These are phyloP conservation scores for Stenichneumon culpator DNA, from an alignment of 2,888 invertebrate species.

Conservation along the genomic window DNA sequence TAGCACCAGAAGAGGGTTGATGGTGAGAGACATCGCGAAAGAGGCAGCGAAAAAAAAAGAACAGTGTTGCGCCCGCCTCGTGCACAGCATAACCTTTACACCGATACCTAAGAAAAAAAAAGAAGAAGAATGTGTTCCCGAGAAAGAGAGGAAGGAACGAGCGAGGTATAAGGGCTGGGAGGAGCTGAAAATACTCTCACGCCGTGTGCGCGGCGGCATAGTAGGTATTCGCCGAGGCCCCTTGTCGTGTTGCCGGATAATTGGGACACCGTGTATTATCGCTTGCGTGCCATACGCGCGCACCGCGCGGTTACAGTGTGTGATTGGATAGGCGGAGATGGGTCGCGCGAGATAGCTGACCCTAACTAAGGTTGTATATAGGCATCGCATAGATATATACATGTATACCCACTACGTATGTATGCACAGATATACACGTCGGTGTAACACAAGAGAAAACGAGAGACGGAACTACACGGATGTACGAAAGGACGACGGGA, in stretches of 20 bases:
- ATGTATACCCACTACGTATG: not conserved
- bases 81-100: conserved; percentile 21
- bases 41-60: conserved; percentile 58
- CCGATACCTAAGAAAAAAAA: conserved; percentile 2
- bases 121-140: conserved; percentile 32
- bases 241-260: conserved; percentile 83
- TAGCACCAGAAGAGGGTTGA: conserved; percentile 25
- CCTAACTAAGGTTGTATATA: conserved; percentile 81
- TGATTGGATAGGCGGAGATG: conserved; percentile 85
- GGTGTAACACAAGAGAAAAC: not conserved
- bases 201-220: conserved; percentile 68
- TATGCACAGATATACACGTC: not conserved
- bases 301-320: conserved; percentile 78
- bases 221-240: conserved; percentile 65
- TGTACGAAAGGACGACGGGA: conserved; percentile 21
- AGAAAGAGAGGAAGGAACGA: conserved; percentile 33
- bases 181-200: conserved; percentile 82
- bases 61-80: conserved; percentile 53
- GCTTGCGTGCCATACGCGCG: conserved; percentile 83
- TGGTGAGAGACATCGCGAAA: conserved; percentile 61
- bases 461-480: conserved; percentile 32
- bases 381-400: not conserved
- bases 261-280: conserved; percentile 85
- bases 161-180: conserved; percentile 71
- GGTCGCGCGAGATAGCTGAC: conserved; percentile 85